Base-by-base conservation (phyloP, 2,797 vertebrate species). In the Hephaestus fuliginosus region DNA sequence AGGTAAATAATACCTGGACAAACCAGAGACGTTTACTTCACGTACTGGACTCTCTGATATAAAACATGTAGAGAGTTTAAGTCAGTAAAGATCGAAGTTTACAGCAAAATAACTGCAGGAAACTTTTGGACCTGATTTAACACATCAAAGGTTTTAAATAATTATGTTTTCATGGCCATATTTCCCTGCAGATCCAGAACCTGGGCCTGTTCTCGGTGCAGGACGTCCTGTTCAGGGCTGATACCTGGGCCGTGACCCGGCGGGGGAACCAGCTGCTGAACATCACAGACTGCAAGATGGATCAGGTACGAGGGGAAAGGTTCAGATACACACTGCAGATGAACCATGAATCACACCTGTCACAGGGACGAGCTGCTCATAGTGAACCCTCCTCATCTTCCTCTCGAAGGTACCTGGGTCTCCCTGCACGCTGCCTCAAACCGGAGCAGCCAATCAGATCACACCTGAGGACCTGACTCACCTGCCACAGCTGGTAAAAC, bases 151-250 rank as follows among this genome's bases (percentile, higher is more conserved):
- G 30, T 33, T 33, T 33, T 33, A 33, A 33, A 33, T 33, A 3
- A 33, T 25, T 2, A 6, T 22, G 41, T 36, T 56, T 36, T 46
- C 12, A 15, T 7, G 20, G 0, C 1, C 12, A 1, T 46, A 11
- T 53, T 1, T 20, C 5, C 18, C 0, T 65, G 7, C 75, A 99
- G 98, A 92, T 99, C 64, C 97, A 97, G 91, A 99, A 99, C 86
- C 85, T 98, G 87, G 97, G 97, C 3, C 80, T 96, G 28, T 98
- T 98, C 87, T 89, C 96, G 0, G 90, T 99, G 58, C 92, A 92
- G 0, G 94, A 95, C 0, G 67, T 98, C 61, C 86, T 89, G 65
- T 91, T 99, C 78, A 95, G 89, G 66, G 88, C 97, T 44, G 96
- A 96, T 0, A 0, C 97, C 36, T 98, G 97, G 1, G 90, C 96